Conservation (phyloP, 1,140 invertebrate species). For the Berghia stephanieae region DNA sequence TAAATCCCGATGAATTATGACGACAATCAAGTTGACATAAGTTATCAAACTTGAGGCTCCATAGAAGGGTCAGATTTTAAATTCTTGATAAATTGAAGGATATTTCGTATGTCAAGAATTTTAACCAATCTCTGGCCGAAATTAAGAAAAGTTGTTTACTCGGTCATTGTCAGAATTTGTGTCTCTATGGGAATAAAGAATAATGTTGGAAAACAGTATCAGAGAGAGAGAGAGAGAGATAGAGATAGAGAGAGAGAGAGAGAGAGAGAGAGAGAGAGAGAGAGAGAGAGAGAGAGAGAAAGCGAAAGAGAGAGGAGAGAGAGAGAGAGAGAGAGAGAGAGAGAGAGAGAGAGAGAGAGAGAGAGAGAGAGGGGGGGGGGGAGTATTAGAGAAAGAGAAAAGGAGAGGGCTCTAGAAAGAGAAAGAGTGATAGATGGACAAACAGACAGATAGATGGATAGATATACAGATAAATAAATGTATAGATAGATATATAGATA, state of each 20-base stretch:
- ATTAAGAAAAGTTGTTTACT: too few species aligned
- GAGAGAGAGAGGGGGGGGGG: not conserved
- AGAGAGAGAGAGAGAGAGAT: not conserved
- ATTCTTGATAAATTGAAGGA: too few species aligned
- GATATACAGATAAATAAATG: not conserved
- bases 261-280: not conserved
- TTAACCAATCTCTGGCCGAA: too few species aligned
- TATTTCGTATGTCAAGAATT: too few species aligned
- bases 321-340: not conserved
- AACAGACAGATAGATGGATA: not conserved
- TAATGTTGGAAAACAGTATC: too few species aligned
- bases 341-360: not conserved
- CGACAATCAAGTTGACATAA: too few species aligned
- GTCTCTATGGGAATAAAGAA: too few species aligned
- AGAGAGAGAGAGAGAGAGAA: not conserved
- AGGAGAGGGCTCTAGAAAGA: not conserved
- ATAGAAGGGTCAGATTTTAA: too few species aligned
- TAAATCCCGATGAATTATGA: too few species aligned
- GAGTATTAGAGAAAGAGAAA: conserved; percentile 3
- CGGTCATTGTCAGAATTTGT: too few species aligned
- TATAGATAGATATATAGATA: not conserved
- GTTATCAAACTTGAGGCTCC: too few species aligned
- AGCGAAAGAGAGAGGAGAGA: not conserved
- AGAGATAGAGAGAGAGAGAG: not conserved
- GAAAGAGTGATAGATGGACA: conserved; percentile 6